A percentile compares a stretch with the other conserved stretches of the same genome.
Evolutionary conservation across 2,797 vertebrate genomes (phyloP).

Genomic region (Tauraco hartlaubi): DNA sequence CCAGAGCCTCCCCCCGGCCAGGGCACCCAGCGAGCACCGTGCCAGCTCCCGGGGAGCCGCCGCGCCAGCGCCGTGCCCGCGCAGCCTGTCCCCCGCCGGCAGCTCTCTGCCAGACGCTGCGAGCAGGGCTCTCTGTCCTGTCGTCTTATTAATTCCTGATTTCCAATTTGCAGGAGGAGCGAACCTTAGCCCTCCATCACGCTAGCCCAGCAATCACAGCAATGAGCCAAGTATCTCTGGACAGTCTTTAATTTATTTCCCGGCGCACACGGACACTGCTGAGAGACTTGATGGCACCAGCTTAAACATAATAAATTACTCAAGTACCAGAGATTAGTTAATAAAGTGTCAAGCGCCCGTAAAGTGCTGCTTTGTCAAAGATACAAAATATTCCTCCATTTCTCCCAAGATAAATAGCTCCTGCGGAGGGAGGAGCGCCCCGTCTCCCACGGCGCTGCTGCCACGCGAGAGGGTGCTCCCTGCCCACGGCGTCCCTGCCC

Average conservation of each 20-base stretch:
- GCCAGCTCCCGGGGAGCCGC: rapidly evolving
- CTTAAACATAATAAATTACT: conserved; percentile 85
- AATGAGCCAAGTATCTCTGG: conserved; percentile 79
- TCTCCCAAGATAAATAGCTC: conserved; percentile 58
- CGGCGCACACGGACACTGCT: conserved; percentile 70
- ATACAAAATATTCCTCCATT: conserved; percentile 72
- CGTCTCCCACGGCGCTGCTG: rapidly evolving
- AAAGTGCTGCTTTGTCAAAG: conserved; percentile 74
- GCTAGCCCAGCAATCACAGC: conserved; percentile 79
- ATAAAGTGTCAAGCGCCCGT: conserved; percentile 79
- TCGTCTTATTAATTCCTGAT: conserved; percentile 80
- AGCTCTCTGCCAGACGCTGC: neutral
- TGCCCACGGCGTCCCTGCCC: rapidly evolving
- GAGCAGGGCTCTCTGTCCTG: conserved; percentile 41
- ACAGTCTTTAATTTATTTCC: conserved; percentile 84
- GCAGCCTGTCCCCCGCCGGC: neutral
- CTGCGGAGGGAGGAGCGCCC: rapidly evolving
- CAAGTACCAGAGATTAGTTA: conserved; percentile 84
- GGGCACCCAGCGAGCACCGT: rapidly evolving
- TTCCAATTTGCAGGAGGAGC: conserved; percentile 80
- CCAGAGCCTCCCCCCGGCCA: rapidly evolving
- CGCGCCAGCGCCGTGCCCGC: rapidly evolving
- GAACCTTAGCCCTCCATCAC: conserved; percentile 77
- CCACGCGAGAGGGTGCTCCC: rapidly evolving
- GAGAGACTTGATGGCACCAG: conserved; percentile 82